A percentile compares a stretch with the other conserved stretches of the same genome.
These are phyloP conservation scores for Orientallactaga sibirica DNA, from an alignment of 2,797 vertebrate genomes.

Conservation along the genomic window DNA sequence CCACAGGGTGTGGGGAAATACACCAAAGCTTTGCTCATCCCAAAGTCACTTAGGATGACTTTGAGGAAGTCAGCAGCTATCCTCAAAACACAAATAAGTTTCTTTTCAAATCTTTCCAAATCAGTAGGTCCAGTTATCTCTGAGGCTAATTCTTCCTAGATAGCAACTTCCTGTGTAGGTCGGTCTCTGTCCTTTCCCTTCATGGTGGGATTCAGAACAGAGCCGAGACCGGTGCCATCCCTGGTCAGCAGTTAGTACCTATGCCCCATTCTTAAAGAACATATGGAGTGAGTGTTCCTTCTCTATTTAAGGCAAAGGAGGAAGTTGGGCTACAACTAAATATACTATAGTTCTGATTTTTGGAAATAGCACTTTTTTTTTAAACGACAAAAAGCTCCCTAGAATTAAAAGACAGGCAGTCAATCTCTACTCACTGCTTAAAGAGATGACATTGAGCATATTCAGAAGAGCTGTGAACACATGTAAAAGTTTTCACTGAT, in stretches of 20 bases:
- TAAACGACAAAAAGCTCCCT: not conserved
- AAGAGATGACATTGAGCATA: not conserved
- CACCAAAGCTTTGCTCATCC: slow-evolving; percentile 30
- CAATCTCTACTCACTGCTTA: not conserved
- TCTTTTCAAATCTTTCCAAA: slow-evolving; percentile 6
- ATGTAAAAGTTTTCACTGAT: slow-evolving; percentile 31
- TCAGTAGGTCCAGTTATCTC: not conserved
- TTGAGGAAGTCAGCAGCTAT: not conserved
- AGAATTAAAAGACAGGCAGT: slow-evolving; percentile 43
- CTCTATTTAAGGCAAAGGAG: slow-evolving; percentile 56
- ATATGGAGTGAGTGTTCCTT: not conserved
- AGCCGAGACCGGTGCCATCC: not conserved
- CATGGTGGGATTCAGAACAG: not conserved
- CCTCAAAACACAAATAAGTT: slow-evolving; percentile 28
- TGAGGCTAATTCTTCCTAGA: not conserved
- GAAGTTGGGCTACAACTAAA: slow-evolving; percentile 47
- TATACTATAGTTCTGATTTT: slow-evolving; percentile 64
- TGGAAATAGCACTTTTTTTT: slow-evolving; percentile 32
- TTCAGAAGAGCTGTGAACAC: slow-evolving; percentile 25
- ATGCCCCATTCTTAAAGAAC: not conserved
- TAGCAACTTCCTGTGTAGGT: not conserved
- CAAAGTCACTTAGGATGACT: not conserved
- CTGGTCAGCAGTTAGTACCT: not conserved
- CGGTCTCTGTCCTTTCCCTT: not conserved
- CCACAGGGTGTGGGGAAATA: slow-evolving; percentile 56